phyloP scores from a whole-genome alignment of 2,797 vertebrate species.

The Bovichtus diacanthus region DNA sequence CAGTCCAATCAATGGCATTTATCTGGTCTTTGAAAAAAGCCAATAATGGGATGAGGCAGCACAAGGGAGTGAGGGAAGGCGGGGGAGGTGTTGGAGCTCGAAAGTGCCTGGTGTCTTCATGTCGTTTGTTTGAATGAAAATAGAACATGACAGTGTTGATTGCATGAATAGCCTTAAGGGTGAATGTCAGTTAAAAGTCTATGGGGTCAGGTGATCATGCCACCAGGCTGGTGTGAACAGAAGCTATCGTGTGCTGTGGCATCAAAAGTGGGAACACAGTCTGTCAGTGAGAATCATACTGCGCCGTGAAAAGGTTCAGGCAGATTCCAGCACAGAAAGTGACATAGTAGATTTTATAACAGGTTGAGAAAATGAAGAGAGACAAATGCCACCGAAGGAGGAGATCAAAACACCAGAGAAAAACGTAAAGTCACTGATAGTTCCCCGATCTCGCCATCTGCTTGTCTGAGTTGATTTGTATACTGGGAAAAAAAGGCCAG shows the following conservation, averaged over 20 bases:
- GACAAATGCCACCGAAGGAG: conserved; percentile 35
- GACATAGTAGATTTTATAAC: conserved; percentile 19
- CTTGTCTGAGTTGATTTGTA: conserved; percentile 74
- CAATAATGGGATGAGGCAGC: conserved; percentile 81
- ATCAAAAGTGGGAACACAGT: conserved; percentile 17
- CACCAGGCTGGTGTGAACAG: conserved; percentile 29
- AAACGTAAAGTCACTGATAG: conserved; percentile 53
- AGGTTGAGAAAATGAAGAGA: conserved; percentile 43
- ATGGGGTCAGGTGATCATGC: conserved; percentile 44
- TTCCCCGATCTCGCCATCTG: conserved; percentile 74
- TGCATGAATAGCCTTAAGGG: conserved; percentile 60
- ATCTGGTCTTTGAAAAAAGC: conserved; percentile 81
- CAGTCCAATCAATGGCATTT: conserved; percentile 84
- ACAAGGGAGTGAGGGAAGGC: conserved; percentile 40
- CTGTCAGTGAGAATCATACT: conserved; percentile 26
- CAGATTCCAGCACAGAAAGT: conserved; percentile 10
- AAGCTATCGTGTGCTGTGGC: background rate
- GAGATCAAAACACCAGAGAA: conserved; percentile 45
- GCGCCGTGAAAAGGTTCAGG: conserved; percentile 25
- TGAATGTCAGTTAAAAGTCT: conserved; percentile 55
- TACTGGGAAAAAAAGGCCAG: conserved; percentile 48
- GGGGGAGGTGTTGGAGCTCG: conserved; percentile 58
- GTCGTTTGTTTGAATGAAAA: conserved; percentile 79
- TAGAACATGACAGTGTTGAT: conserved; percentile 71
- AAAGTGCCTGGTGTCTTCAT: conserved; percentile 69